Conservation (phyloP, 1,140 invertebrate genomes). For the Heterodera carotae region DNA sequence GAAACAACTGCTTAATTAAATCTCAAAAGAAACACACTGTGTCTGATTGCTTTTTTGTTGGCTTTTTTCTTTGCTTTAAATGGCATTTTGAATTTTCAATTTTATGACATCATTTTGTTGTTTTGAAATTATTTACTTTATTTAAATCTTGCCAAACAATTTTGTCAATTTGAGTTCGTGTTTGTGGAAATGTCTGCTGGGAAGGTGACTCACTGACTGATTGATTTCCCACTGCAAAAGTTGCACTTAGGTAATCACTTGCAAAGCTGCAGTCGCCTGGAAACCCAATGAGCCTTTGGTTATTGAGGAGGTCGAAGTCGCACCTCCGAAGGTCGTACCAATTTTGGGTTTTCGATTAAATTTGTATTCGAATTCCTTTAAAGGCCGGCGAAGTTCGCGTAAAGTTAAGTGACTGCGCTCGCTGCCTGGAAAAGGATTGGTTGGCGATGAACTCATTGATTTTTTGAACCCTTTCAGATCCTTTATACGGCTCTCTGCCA, state of each 20-base stretch:
- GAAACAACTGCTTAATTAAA: neutral
- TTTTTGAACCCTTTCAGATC: constrained; percentile 21
- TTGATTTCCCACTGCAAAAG: neutral
- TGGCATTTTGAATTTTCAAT: neutral
- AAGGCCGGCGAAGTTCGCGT: constrained; percentile 72
- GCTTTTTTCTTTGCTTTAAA: neutral
- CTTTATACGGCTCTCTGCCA: constrained; percentile 81
- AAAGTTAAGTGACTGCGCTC: constrained; percentile 67
- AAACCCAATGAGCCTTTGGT: constrained; percentile 74
- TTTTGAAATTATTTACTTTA: too few species aligned
- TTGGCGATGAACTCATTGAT: neutral
- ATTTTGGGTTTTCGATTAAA: constrained; percentile 27
- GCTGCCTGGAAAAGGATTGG: neutral
- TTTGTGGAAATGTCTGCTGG: neutral
- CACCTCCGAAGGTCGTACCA: constrained; percentile 75
- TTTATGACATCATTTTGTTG: too few species aligned
- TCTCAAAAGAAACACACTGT: neutral
- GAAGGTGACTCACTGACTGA: neutral
- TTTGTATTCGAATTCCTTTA: neutral
- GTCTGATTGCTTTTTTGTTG: neutral
- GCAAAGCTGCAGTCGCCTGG: constrained; percentile 64
- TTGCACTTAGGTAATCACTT: constrained; percentile 46
- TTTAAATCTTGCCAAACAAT: neutral
- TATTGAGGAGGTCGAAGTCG: constrained; percentile 88
- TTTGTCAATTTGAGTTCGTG: constrained; percentile 2